Evolutionary conservation across 1,140 invertebrate genomes (phyloP), one percentile per base, ranked within the genome.

Genomic region (Drosophila ogumai): DNA sequence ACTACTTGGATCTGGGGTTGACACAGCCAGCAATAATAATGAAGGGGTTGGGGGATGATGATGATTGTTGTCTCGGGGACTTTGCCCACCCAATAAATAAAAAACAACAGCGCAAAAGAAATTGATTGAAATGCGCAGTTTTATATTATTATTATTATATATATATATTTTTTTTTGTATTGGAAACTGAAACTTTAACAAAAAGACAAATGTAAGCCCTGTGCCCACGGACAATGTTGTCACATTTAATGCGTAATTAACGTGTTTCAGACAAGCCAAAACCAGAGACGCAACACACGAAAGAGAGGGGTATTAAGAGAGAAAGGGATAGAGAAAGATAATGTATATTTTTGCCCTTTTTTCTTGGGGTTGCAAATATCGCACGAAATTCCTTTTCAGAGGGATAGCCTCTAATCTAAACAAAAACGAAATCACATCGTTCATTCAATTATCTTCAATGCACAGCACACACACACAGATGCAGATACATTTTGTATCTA

Each of bases 361-460:
- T 68, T 31, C 28, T 66, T 50, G 63, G 61, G 66, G 66, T 69
- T 69, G 66, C 47, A 69, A 67, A 54, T 41, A 65, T 65, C 22
- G 60, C 66, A 68, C 59, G 46, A 38, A 25, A 65, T 65, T 50
- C 65, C 47, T 50, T 65, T 50, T 50, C 36, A 49, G 44, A 34
- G 36, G 32, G 38, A 22, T 43, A 8, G 5, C 49, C 12, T 46
- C 22, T 10, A 43, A 47, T 36, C 56, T 55, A 63, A 68, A 68
- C 41, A 68, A 73, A 49, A 69, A 32, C 47, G n/a, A 10, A 44
- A 81, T 66, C 50, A 47, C 46, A 81, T 58, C 50, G 61, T 59
- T 77, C 74, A 78, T 81, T 73, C 79, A 82, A 81, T 82, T 81
- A 82, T 65, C 63, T 68, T 50, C 67, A 77, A 77, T 75, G 78